A percentile compares a stretch with the other conserved stretches of the same genome.
phyloP scores from a whole-genome alignment of 2,797 vertebrate genomes.

The Falco peregrinus region DNA sequence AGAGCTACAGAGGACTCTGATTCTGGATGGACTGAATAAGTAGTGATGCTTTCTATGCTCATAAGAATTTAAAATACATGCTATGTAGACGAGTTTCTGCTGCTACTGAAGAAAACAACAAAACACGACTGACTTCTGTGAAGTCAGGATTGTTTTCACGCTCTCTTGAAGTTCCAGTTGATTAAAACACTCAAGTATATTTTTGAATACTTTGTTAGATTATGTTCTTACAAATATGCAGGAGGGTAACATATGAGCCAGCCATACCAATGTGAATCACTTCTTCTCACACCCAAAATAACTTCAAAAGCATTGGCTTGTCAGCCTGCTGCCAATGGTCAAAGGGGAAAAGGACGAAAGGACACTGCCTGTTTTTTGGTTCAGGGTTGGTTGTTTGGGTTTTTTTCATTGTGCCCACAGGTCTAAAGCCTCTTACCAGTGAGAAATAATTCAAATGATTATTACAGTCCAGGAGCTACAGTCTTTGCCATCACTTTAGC shows the following conservation, averaged over 20 bases:
- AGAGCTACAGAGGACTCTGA: not conserved
- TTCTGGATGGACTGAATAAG: not conserved
- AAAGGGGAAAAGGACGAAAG: not conserved
- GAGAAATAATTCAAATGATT: not conserved
- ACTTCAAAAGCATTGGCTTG: not conserved
- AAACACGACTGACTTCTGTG: not conserved
- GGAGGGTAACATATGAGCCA: not conserved
- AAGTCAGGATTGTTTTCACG: not conserved
- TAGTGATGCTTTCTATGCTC: not conserved
- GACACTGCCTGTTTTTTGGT: not conserved
- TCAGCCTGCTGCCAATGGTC: not conserved
- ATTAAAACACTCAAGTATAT: not conserved
- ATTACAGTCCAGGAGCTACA: not conserved
- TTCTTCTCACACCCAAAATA: not conserved
- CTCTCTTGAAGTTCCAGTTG: not conserved
- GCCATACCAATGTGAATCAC: not conserved
- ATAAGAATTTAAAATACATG: not conserved
- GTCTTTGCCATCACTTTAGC: slow-evolving; percentile 17
- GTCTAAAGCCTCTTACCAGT: not conserved
- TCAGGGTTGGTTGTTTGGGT: too few relatives aligned
- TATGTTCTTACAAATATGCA: not conserved
- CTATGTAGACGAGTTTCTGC: not conserved
- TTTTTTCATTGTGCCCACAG: not conserved
- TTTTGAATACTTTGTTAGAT: not conserved
- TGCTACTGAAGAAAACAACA: not conserved